Conservation (phyloP, 2,888 invertebrate genomes). For the Graphium colonna region DNA sequence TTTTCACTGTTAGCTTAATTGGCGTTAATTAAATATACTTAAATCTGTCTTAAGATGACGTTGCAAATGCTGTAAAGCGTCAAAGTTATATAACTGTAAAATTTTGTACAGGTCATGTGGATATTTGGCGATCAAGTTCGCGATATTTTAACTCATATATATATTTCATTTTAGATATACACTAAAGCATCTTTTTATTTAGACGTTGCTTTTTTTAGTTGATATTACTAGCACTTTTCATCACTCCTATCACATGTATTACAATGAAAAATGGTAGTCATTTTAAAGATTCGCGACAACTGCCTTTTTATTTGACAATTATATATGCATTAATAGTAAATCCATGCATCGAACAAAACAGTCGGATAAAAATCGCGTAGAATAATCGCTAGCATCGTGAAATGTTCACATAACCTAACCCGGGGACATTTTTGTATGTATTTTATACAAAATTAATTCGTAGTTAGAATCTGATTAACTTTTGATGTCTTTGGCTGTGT, state of each 20-base stretch:
- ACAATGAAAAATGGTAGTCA: slow-evolving; percentile 75
- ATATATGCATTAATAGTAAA: slow-evolving; percentile 29
- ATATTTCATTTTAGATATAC: slow-evolving; percentile 51
- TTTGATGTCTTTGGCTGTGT: slow-evolving; percentile 79
- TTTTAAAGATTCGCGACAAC: slow-evolving; percentile 39
- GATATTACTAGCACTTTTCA: slow-evolving; percentile 46
- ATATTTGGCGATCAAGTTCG: slow-evolving; percentile 78
- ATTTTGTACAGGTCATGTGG: slow-evolving; percentile 77
- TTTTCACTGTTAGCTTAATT: slow-evolving; percentile 2
- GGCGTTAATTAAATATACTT: slow-evolving; percentile 10
- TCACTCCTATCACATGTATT: slow-evolving; percentile 57
- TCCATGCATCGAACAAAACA: slow-evolving; percentile 44
- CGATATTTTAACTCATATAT: slow-evolving; percentile 50
- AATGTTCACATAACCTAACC: slow-evolving; percentile 79
- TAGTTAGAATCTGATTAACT: slow-evolving; percentile 67
- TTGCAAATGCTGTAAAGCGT: slow-evolving; percentile 8
- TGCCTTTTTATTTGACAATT: slow-evolving; percentile 50
- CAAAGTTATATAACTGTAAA: slow-evolving; percentile 55
- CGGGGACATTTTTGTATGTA: slow-evolving; percentile 53
- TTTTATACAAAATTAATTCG: slow-evolving; percentile 58
- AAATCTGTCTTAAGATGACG: slow-evolving; percentile 10
- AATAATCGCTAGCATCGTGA: slow-evolving; percentile 77
- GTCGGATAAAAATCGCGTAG: slow-evolving; percentile 38
- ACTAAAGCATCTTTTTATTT: slow-evolving; percentile 53
- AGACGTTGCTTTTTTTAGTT: slow-evolving; percentile 48